Percentiles rank a stretch among this genome's conserved stretches.
Conservation (phyloP, 2,888 invertebrate genomes). For the Diogma glabrata region DNA sequence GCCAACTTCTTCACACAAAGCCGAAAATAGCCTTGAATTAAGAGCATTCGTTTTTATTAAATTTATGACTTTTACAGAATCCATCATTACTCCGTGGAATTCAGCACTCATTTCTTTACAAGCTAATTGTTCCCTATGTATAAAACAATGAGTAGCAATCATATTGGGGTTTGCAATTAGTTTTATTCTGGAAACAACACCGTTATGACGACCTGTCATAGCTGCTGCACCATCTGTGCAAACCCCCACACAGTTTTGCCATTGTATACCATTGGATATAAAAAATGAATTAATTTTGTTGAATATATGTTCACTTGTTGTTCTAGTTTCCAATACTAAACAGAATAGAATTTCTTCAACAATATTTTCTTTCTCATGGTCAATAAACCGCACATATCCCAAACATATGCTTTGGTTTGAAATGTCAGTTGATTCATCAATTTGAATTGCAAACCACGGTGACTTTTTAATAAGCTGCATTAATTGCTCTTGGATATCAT, state of each 20-base stretch:
- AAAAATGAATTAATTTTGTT: conserved; percentile 11
- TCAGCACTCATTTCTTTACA: conserved; percentile 9
- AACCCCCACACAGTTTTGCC: conserved; percentile 10
- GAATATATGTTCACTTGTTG: conserved; percentile 11
- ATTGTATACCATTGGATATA: conserved; percentile 6
- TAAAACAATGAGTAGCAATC: conserved; percentile 10
- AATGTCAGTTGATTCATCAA: neutral
- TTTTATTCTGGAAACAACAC: conserved; percentile 7
- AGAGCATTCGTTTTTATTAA: conserved; percentile 9
- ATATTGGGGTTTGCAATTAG: conserved; percentile 7
- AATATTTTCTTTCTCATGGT: conserved; percentile 8
- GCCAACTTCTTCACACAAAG: conserved; percentile 10
- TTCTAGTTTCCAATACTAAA: conserved; percentile 12
- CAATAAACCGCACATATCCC: conserved; percentile 18
- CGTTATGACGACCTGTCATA: conserved; percentile 7
- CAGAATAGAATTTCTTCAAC: conserved; percentile 17
- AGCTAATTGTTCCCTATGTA: conserved; percentile 6
- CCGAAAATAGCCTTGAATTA: conserved; percentile 9
- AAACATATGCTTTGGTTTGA: conserved; percentile 19
- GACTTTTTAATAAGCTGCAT: conserved; percentile 8
- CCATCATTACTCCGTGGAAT: conserved; percentile 11
- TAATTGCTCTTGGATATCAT: conserved; percentile 5
- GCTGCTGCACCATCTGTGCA: conserved; percentile 8
- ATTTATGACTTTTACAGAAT: conserved; percentile 10
- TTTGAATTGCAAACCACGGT: conserved; percentile 8